A percentile compares a stretch with the other conserved stretches of the same genome.
These are phyloP conservation scores for Montipora efflorescens DNA, from an alignment of 64 coral and sea anemone species.

Conservation along the genomic window DNA sequence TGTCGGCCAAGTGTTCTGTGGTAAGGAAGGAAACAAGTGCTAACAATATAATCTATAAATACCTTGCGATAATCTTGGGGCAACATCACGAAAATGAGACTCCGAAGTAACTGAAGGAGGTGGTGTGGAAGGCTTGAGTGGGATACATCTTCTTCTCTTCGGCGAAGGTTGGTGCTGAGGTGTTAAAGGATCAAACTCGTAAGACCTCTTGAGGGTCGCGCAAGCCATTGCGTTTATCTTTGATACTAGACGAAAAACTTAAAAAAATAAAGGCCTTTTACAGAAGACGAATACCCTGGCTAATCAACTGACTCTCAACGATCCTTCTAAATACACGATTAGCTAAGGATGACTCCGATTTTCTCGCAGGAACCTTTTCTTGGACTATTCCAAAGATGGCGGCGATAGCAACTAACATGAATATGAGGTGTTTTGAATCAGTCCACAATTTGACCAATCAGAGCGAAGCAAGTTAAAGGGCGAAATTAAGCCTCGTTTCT, in stretches of 20 bases:
- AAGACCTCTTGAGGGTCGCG: slow-evolving; percentile 96
- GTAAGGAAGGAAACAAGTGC: not conserved
- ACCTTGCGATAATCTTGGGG: slow-evolving; percentile 94
- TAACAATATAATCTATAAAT: slow-evolving; percentile 1
- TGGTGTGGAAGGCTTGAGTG: slow-evolving; percentile 69
- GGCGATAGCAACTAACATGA: slow-evolving; percentile 37
- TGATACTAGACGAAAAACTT: not conserved
- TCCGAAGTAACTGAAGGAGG: slow-evolving; percentile 63
- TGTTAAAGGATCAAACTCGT: slow-evolving; percentile 95
- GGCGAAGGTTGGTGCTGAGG: slow-evolving; percentile 97
- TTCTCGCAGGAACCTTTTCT: not conserved
- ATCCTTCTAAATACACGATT: not conserved
- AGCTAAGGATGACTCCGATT: slow-evolving; percentile 31
- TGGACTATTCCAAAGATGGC: not conserved
- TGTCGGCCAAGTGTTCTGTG: not conserved
- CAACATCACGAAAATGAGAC: slow-evolving; percentile 90
- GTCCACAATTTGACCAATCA: slow-evolving; percentile 18
- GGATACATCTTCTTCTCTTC: slow-evolving; percentile 93
- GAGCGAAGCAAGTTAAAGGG: not conserved
- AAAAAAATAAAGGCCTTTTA: not conserved
- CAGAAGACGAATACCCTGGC: not conserved
- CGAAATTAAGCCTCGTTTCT: not conserved
- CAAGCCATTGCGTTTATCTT: slow-evolving; percentile 83
- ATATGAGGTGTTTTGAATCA: slow-evolving; percentile 39
- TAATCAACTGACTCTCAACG: not conserved